These are phyloP conservation scores for Heliconius eleuchia DNA, from an alignment of 1,140 invertebrate species.

Conservation along the genomic window DNA sequence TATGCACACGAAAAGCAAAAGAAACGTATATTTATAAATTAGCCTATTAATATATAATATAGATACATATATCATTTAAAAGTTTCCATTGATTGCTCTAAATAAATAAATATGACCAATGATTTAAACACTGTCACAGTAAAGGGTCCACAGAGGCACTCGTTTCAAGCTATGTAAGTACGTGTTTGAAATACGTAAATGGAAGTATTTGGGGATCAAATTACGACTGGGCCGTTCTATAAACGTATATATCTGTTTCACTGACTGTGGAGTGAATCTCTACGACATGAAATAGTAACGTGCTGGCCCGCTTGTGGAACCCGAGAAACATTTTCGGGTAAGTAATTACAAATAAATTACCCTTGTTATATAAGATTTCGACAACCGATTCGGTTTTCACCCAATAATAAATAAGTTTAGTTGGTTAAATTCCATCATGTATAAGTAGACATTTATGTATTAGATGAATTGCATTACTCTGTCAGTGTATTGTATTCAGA, in stretches of 20 bases:
- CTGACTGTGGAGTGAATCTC: constrained; percentile 45
- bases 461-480: too few relatives aligned
- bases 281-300: constrained; percentile 46
- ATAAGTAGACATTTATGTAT: too few relatives aligned
- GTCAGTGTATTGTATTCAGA: too few relatives aligned
- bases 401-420: constrained; percentile 48
- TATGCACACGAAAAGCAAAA: too few relatives aligned
- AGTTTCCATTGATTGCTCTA: not conserved
- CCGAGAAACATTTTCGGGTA: constrained; percentile 46
- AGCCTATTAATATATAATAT: too few relatives aligned
- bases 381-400: constrained; percentile 54
- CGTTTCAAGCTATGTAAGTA: constrained; percentile 50
- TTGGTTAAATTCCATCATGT: not conserved
- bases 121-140: constrained; percentile 65
- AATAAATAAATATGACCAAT: not conserved
- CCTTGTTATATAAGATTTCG: constrained; percentile 50
- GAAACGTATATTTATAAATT: too few relatives aligned
- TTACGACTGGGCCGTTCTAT: constrained; percentile 39
- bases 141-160: constrained; percentile 46
- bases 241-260: constrained; percentile 18
- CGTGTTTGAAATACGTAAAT: constrained; percentile 68
- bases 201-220: constrained; percentile 45
- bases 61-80: not conserved
- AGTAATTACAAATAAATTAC: constrained; percentile 51
- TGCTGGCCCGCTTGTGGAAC: constrained; percentile 37